phyloP scores from a whole-genome alignment of 2,888 invertebrate genomes.

The Drosophila longiperda region DNA sequence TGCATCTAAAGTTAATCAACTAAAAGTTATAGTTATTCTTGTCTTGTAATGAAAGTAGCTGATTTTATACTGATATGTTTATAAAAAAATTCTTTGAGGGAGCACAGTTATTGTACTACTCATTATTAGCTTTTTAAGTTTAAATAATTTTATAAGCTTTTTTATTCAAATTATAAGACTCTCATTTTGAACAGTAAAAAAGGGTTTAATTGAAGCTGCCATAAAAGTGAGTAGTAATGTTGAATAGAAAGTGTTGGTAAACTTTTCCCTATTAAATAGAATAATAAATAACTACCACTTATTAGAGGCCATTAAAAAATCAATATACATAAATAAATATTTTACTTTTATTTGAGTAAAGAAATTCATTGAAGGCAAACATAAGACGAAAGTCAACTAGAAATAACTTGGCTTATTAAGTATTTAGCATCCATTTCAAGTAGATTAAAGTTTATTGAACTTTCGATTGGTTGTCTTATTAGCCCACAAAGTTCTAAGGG shows the following conservation, averaged over 20 bases:
- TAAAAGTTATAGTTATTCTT: neutral
- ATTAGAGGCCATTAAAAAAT: neutral
- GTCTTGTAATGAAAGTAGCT: slow-evolving; percentile 2
- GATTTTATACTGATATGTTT: neutral
- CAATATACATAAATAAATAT: slow-evolving; percentile 17
- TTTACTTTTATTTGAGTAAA: neutral
- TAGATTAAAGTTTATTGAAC: slow-evolving; percentile 65
- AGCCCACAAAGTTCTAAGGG: neutral
- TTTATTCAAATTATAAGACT: neutral
- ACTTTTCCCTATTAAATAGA: neutral
- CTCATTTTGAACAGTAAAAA: no score
- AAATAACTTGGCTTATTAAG: slow-evolving; percentile 40
- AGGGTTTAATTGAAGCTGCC: no score
- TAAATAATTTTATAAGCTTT: neutral
- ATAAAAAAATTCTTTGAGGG: neutral
- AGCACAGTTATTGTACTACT: neutral
- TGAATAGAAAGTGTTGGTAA: neutral
- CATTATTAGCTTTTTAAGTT: neutral
- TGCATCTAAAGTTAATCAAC: neutral
- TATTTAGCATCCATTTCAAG: slow-evolving; percentile 48
- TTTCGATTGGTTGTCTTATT: slow-evolving; percentile 26
- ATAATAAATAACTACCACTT: neutral
- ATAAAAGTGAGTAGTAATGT: no score
- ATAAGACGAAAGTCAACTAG: neutral
- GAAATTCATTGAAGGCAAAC: neutral